Conservation (phyloP, 2,113 vertebrate species). For the Alosa alosa region DNA sequence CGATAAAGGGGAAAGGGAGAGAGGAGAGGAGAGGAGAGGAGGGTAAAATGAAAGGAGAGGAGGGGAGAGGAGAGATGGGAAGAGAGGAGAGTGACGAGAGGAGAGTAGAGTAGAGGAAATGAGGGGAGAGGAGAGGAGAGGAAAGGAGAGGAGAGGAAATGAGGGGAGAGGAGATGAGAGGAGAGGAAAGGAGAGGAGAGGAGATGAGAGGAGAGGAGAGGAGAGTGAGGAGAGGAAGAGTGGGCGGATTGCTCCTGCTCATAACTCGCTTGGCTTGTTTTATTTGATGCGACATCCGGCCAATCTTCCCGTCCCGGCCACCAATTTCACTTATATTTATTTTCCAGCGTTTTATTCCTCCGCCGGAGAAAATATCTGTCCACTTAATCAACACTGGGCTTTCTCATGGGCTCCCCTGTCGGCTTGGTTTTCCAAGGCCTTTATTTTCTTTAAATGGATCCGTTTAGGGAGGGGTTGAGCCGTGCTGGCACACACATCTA, state of each 20-base stretch:
- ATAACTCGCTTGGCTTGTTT: slow-evolving; percentile 59
- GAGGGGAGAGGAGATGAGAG: neutral
- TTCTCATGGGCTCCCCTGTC: slow-evolving; percentile 47
- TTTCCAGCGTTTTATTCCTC: slow-evolving; percentile 20
- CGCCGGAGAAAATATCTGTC: slow-evolving; percentile 47
- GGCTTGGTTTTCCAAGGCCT: slow-evolving; percentile 30
- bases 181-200: no score
- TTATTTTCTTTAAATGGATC: slow-evolving; percentile 12
- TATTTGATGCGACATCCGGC: slow-evolving; percentile 53
- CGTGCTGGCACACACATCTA: neutral
- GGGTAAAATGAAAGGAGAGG: neutral
- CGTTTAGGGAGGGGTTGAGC: neutral
- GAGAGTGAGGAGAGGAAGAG: neutral
- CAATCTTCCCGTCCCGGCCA: no score
- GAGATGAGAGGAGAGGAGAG: no score
- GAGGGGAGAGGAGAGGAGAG: neutral
- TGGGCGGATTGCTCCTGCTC: slow-evolving; percentile 39
- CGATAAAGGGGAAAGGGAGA: no score
- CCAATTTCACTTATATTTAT: slow-evolving; percentile 52
- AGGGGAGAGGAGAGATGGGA: no score
- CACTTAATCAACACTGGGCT: slow-evolving; percentile 52
- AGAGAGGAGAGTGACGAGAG: no score
- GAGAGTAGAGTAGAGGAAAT: no score
- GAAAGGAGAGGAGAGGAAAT: neutral
- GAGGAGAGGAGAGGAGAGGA: neutral